These are phyloP conservation scores for Trachelipus rathkii DNA, from an alignment of 1,140 invertebrate species.

Conservation along the genomic window DNA sequence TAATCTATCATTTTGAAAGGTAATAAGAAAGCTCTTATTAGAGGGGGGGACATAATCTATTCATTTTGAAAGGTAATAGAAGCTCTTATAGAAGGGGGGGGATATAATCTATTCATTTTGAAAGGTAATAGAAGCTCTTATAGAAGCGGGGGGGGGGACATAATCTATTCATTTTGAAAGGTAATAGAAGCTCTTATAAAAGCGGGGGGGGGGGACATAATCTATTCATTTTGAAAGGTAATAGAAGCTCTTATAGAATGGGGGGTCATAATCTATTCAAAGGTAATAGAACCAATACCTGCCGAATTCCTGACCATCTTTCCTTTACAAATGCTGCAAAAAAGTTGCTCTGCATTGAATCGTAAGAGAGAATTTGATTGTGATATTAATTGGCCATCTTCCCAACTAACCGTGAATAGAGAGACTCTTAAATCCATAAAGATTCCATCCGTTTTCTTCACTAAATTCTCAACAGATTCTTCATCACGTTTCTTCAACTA, in stretches of 20 bases:
- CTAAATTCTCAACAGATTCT: neutral
- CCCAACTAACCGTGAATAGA: neutral
- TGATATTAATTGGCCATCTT: neutral
- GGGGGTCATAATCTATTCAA: too few relatives aligned
- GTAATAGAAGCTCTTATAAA: too few relatives aligned
- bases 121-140: too few relatives aligned
- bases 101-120: too few relatives aligned
- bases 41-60: neutral
- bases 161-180: too few relatives aligned
- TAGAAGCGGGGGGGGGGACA: too few relatives aligned
- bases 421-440: neutral
- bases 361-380: neutral
- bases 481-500: neutral
- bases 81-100: too few relatives aligned
- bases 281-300: neutral
- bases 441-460: neutral
- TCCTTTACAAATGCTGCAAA: neutral
- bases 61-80: too few relatives aligned
- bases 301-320: neutral
- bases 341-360: neutral
- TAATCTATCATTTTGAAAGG: neutral
- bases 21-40: neutral
- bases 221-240: too few relatives aligned
- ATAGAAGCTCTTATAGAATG: too few relatives aligned
- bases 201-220: too few relatives aligned